Base-by-base conservation (phyloP, 1,140 invertebrate genomes). In the Drosophila kikkawai region DNA sequence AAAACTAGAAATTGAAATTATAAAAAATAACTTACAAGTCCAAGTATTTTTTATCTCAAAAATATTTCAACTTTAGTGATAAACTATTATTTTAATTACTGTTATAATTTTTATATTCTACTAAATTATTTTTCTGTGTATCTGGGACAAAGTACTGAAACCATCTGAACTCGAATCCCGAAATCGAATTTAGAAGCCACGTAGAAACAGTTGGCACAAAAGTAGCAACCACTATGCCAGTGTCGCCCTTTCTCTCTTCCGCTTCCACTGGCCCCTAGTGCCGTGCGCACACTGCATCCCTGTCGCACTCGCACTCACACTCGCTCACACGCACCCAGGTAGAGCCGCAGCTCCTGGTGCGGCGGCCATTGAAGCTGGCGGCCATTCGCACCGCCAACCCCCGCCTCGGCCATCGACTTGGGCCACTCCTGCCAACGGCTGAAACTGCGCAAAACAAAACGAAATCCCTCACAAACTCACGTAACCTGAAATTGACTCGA, bases 361-460 rank as follows among this genome's bases (percentile, higher is more conserved):
- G 83, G 71, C 83, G 84, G 83, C 83, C 83, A 87, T 87, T 87
- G 83, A 87, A 82, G 57, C 42, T 73, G 76, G 75, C 80, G 64
- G 65, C 79, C 80, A 76, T 77, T 81, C 56, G 64, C 39, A 67
- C 63, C 47, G 19, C 59, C 29, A 37, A 47, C 57, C 44, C 47
- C 34, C 9, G 15, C 34, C 39, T 2, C 8, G 15, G n/a, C 4
- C 44, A 11, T 55, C 15, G 26, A 19, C 45, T 22, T 19, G 42
- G 71, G 75, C 71, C 67, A 55, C 53, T 59, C 70, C 66, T 55
- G 51, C 4, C 41, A 42, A 15, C 41, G 41, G 37, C 53, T 37
- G 34, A 5, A 70, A 78, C 75, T 78, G 75, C 75, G 75, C 75
- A 78, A 59, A 77, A 53, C 37, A 60, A 67, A 51, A 48, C 47